Percentiles rank a stretch among this genome's conserved stretches.
Conservation (phyloP, 2,888 invertebrate species). For the Tigriopus californicus region DNA sequence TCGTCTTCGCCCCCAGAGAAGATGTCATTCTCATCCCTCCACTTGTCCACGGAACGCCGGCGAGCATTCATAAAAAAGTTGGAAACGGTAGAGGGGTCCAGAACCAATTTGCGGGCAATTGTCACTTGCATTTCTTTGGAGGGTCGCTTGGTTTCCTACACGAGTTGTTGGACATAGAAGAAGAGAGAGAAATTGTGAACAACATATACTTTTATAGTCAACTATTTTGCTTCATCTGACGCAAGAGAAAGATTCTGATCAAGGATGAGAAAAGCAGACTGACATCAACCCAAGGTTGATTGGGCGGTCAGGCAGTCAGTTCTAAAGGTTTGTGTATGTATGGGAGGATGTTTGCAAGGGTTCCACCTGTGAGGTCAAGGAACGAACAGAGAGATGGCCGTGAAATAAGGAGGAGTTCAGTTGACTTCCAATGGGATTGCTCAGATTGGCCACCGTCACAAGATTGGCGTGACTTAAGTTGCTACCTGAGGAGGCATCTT, state of each 20-base stretch:
- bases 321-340: background rate
- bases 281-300: no score
- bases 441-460: background rate
- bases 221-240: no score
- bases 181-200: no score
- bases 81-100: slow-evolving; percentile 92
- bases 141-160: slow-evolving; percentile 86
- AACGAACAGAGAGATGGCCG: no score
- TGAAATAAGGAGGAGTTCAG: background rate
- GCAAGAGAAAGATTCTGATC: no score
- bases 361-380: no score
- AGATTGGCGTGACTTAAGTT: background rate
- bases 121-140: slow-evolving; percentile 99
- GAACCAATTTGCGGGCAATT: slow-evolving; percentile 84
- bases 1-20: background rate
- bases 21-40: slow-evolving; percentile 56
- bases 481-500: background rate
- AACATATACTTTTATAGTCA: no score
- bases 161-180: no score
- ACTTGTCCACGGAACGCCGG: slow-evolving; percentile 67
- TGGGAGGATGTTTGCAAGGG: background rate
- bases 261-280: no score
- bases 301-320: background rate
- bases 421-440: background rate
- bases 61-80: slow-evolving; percentile 99